Evolutionary conservation across 1,140 invertebrate genomes (phyloP).

Genomic region (Neuroterus valhalla): DNA sequence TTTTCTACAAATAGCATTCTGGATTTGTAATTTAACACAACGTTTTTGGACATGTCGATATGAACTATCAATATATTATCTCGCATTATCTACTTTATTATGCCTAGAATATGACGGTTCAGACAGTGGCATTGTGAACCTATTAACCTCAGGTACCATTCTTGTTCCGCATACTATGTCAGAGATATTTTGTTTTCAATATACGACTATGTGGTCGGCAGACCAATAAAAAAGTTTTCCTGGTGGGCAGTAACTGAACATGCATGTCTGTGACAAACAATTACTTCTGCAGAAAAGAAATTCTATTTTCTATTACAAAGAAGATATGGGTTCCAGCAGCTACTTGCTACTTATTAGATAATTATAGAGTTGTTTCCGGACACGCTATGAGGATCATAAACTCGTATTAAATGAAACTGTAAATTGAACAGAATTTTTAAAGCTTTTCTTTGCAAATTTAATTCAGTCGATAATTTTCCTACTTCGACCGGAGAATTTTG

Average conservation of each 20-base stretch:
- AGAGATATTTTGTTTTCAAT: constrained; percentile 12
- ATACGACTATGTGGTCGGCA: not conserved
- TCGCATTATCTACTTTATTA: not conserved
- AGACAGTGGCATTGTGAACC: constrained; percentile 45
- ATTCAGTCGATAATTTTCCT: not conserved
- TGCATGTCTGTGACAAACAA: constrained; percentile 3
- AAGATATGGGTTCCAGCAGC: not conserved
- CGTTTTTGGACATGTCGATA: not conserved
- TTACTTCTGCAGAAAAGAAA: not conserved
- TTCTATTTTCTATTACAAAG: constrained; percentile 4
- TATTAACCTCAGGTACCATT: constrained; percentile 54
- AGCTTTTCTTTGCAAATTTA: not conserved
- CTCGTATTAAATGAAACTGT: not conserved
- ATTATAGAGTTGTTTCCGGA: constrained; percentile 4
- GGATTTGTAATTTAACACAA: too few species aligned
- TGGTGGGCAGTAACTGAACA: constrained; percentile 12
- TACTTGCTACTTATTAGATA: constrained; percentile 10
- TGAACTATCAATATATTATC: constrained; percentile 14
- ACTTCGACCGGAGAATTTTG: too few species aligned
- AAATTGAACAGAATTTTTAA: not conserved
- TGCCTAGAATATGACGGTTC: not conserved
- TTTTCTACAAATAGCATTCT: too few species aligned
- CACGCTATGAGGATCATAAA: constrained; percentile 2
- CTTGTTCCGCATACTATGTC: constrained; percentile 29
- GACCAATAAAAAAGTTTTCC: not conserved